Evolutionary conservation across 2,888 invertebrate species (phyloP).

Genomic region (Hirudinaria manillensis): DNA sequence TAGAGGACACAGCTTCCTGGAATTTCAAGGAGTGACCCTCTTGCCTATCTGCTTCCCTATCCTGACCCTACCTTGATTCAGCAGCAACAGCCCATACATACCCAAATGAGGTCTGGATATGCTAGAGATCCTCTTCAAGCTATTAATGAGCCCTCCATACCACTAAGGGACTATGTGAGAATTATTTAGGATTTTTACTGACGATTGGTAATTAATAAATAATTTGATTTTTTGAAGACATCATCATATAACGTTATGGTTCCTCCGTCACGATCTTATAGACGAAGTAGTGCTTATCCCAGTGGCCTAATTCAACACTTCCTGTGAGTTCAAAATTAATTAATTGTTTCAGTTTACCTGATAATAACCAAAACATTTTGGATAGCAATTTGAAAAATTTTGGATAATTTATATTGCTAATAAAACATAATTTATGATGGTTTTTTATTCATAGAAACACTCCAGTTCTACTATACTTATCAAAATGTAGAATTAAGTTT

Average conservation of each 20-base stretch:
- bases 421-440: too few relatives aligned
- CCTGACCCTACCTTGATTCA: background rate
- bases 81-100: background rate
- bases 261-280: slow-evolving; percentile 10
- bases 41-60: slow-evolving; percentile 8
- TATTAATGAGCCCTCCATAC: slow-evolving; percentile 6
- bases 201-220: background rate
- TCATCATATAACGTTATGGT: slow-evolving; percentile 8
- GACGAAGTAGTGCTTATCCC: slow-evolving; percentile 12
- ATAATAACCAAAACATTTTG: background rate
- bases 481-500: too few relatives aligned
- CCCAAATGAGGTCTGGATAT: background rate
- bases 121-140: slow-evolving; percentile 9
- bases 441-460: too few relatives aligned
- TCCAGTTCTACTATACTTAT: too few relatives aligned
- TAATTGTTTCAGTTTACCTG: background rate
- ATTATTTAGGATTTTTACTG: background rate
- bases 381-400: too few relatives aligned
- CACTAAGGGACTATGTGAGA: slow-evolving; percentile 7
- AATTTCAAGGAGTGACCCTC: slow-evolving; percentile 5
- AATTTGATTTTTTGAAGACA: background rate
- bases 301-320: slow-evolving; percentile 79
- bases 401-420: too few relatives aligned
- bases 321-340: slow-evolving; percentile 52
- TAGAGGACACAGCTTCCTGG: slow-evolving; percentile 12